Evolutionary conservation across 2,888 invertebrate genomes (phyloP), one percentile per base, ranked within the genome.

Genomic region (Dinocampus coccinellae): DNA sequence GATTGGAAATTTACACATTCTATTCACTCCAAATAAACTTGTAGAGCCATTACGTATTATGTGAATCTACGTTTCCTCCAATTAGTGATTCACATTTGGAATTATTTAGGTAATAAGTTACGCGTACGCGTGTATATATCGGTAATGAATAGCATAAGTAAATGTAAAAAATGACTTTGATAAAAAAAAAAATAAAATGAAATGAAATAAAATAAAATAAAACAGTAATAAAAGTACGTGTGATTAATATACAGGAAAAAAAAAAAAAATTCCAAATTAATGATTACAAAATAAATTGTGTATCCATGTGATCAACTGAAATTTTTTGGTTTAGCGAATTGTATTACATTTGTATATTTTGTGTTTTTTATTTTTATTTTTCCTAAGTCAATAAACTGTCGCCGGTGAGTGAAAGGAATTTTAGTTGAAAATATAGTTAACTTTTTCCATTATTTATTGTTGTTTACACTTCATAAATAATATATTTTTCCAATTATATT

Each of bases 241-340:
- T 52, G 7, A 20, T 57, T 69, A 57, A 55, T 16, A 55, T 33
- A 34, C 42, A 66, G 61, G 65, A 73, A 76, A 72, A 64, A 67
- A 16, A 47, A 16, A n/a, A n/a, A n/a, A n/a, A n/a, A n/a, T n/a
- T n/a, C n/a, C n/a, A n/a, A n/a, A n/a, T n/a, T n/a, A n/a, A n/a
- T n/a, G n/a, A n/a, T n/a, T n/a, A n/a, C n/a, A n/a, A n/a, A n/a
- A n/a, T n/a, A n/a, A n/a, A n/a, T n/a, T n/a, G n/a, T n/a, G n/a
- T n/a, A n/a, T n/a, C n/a, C n/a, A n/a, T n/a, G n/a, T n/a, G n/a
- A n/a, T n/a, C n/a, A n/a, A n/a, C n/a, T n/a, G n/a, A n/a, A n/a
- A n/a, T n/a, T n/a, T n/a, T n/a, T n/a, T n/a, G n/a, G n/a, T n/a
- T n/a, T n/a, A n/a, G n/a, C n/a, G n/a, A n/a, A n/a, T n/a, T n/a